Evolutionary conservation across 2,888 invertebrate species (phyloP).

Genomic region (Drosophila melanosoma): DNA sequence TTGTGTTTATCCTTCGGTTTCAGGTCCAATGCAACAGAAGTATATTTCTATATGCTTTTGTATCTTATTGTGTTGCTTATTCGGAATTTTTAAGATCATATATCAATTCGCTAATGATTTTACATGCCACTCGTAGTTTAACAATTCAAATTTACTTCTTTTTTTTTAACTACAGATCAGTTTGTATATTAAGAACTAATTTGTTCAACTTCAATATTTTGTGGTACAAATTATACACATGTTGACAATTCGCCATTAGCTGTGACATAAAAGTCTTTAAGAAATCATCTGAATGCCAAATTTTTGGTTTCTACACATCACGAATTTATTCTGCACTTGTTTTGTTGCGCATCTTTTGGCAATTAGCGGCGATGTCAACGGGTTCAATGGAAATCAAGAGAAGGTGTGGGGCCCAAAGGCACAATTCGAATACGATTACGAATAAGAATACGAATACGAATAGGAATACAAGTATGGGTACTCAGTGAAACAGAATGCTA

Average conservation of each 20-base stretch:
- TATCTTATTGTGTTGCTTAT: background rate
- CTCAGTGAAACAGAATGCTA: slow-evolving; percentile 41
- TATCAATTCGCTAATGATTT: background rate
- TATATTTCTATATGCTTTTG: background rate
- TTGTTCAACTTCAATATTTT: background rate
- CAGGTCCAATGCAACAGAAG: background rate
- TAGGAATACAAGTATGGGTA: background rate
- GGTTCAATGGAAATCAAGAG: slow-evolving; percentile 69
- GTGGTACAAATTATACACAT: background rate
- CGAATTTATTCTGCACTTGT: slow-evolving; percentile 67
- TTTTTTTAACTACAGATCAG: background rate
- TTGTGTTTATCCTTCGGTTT: background rate
- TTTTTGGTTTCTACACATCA: slow-evolving; percentile 62
- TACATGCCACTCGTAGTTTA: background rate
- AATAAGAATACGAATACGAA: background rate
- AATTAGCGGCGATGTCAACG: slow-evolving; percentile 75
- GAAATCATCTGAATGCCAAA: slow-evolving; percentile 36
- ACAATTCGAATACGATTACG: slow-evolving; percentile 5
- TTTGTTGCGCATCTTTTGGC: slow-evolving; percentile 61
- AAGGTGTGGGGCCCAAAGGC: slow-evolving; percentile 68
- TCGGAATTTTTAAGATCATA: background rate
- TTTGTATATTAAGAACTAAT: background rate
- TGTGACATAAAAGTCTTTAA: background rate
- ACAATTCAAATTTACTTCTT: background rate
- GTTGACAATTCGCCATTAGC: slow-evolving; percentile 10